These are phyloP conservation scores for Malurus elegans DNA, from an alignment of 2,113 vertebrate species.

Conservation along the genomic window DNA sequence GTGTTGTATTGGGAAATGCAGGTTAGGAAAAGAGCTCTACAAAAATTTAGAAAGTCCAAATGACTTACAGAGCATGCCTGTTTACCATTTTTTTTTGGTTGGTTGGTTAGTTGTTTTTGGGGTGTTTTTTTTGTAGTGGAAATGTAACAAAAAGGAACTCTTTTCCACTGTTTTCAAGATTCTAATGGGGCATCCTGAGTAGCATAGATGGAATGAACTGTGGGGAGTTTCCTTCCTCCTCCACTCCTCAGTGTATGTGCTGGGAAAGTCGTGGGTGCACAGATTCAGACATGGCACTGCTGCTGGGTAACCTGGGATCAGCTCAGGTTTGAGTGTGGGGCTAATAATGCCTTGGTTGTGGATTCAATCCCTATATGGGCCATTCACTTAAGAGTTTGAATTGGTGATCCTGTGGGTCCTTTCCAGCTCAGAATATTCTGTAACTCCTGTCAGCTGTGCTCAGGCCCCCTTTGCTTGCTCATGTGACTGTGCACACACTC, in stretches of 20 bases:
- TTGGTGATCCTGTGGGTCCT: background rate
- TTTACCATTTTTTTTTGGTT: background rate
- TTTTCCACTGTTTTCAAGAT: background rate
- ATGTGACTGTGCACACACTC: rapidly evolving
- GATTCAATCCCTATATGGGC: background rate
- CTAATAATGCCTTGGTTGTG: background rate
- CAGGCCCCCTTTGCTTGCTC: background rate
- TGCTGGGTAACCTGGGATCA: background rate
- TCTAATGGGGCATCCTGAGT: background rate
- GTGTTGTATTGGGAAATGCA: background rate
- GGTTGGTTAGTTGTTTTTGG: background rate
- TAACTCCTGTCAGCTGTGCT: background rate
- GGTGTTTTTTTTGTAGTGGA: background rate
- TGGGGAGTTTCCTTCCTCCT: background rate
- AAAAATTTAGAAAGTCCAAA: background rate
- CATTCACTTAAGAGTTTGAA: background rate
- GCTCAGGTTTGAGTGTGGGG: background rate
- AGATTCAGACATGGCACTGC: background rate
- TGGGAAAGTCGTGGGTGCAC: background rate
- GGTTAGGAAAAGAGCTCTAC: background rate
- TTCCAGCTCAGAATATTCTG: background rate
- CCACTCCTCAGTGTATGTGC: background rate
- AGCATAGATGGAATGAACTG: background rate
- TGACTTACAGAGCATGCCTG: background rate
- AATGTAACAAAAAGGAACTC: background rate